Evolutionary conservation across 2,113 vertebrate species (phyloP), one percentile per base, ranked within the genome.

Genomic region (Mobula birostris): DNA sequence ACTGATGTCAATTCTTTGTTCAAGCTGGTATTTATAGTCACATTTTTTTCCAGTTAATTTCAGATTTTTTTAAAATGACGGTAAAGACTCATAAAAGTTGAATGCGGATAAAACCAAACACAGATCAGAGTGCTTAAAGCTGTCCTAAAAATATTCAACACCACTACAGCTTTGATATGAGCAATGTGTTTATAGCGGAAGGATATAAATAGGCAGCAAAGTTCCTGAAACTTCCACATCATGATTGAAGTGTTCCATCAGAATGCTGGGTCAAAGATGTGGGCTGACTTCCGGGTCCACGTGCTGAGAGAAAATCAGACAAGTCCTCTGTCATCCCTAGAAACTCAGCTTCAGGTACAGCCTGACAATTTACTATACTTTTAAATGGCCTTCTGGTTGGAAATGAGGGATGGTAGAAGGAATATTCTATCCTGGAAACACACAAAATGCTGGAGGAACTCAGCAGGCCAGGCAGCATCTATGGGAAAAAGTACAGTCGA

Each of bases 1-100:
- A 93, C 91, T 40, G 66, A 93, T 93, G 91, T 93, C 36, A 93
- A 74, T 48, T 76, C 68, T 93, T 93, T 93, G 68, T 74, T 93
- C 74, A 36, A 93, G 72, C 91, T 74, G 68, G 36, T 93, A 93
- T 93, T 74, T 93, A 93, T 93, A 93, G 91, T 74, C 32, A 82
- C 91, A 93, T 70, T 93, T 76, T 93, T 48, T 93, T 93, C 58
- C 68, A 76, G 91, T 90, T 90, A 74, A 24, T 93, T 76, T 93
- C 85, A 90, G 85, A 90, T 93, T 40, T 76, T 56, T 74, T 93
- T 93, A 93, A 48, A 0, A 93, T 93, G 91, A 93, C 91, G 74
- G 91, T 74, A 93, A 93, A 74, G 68, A 93, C 70, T 93, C 72
- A 74, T 74, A 93, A 74, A 48, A 93, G 91, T 93, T 93, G 36